These are phyloP conservation scores for Amorpha juglandis DNA, from an alignment of 2,888 invertebrate species.

Conservation along the genomic window DNA sequence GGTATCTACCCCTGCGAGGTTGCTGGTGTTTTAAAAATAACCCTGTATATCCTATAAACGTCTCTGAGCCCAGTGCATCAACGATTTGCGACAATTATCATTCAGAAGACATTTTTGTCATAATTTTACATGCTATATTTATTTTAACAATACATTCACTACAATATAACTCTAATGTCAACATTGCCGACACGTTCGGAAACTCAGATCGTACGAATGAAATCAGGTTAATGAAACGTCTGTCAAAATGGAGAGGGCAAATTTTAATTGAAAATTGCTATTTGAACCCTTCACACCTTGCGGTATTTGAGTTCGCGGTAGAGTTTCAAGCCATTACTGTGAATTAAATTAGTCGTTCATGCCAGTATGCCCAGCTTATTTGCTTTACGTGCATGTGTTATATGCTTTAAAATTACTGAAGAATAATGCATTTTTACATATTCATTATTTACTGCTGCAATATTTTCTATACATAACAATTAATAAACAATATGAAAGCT, in stretches of 20 bases:
- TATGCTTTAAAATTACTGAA: background rate
- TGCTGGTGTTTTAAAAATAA: no score
- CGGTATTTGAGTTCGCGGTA: conserved; percentile 46
- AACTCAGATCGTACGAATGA: conserved; percentile 48
- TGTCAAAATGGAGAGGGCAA: conserved; percentile 68
- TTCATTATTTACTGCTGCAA: background rate
- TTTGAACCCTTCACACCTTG: conserved; percentile 61
- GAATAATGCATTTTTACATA: background rate
- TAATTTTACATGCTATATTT: background rate
- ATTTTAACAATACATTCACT: background rate
- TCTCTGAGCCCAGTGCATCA: no score
- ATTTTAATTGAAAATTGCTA: conserved; percentile 77
- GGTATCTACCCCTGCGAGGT: no score
- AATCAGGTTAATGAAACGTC: conserved; percentile 81
- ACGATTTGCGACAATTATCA: no score
- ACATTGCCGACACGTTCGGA: conserved; percentile 28
- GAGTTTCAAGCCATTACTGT: conserved; percentile 22
- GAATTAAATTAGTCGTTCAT: conserved; percentile 27
- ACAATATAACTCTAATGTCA: conserved; percentile 21
- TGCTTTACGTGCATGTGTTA: conserved; percentile 25
- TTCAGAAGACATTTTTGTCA: no score
- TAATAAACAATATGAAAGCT: no score
- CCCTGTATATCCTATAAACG: no score
- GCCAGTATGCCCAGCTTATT: conserved; percentile 7
- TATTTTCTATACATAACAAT: background rate